Percentiles rank a stretch among this genome's conserved stretches.
Conservation (phyloP, 2,113 vertebrate genomes). For the Corydoras maculifer region DNA sequence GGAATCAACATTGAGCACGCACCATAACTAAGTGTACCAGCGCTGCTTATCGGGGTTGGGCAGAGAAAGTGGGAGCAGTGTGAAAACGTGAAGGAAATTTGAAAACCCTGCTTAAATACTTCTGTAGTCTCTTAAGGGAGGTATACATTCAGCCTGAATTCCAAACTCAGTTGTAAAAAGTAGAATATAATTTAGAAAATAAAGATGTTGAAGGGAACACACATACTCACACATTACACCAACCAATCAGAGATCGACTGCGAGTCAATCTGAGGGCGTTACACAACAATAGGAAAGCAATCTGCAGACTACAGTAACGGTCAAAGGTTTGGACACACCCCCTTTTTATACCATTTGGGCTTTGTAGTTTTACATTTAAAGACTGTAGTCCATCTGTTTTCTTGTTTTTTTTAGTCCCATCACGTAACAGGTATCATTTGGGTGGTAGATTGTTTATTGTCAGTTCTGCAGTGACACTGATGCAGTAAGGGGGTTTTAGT, state of each 20-base stretch:
- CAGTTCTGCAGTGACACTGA: no score
- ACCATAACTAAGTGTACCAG: conserved; percentile 13
- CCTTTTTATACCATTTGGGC: no score
- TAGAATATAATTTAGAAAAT: not conserved
- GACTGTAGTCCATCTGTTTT: no score
- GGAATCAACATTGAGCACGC: conserved; percentile 29
- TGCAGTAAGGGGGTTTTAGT: no score
- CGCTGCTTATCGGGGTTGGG: not conserved
- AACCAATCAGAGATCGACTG: not conserved
- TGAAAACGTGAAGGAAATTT: not conserved
- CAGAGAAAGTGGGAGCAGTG: not conserved
- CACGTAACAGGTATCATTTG: no score
- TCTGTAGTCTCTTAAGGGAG: not conserved
- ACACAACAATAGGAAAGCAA: not conserved
- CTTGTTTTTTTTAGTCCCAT: no score
- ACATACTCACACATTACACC: not conserved
- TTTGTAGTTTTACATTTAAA: no score
- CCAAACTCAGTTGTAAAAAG: not conserved
- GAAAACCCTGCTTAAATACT: not conserved
- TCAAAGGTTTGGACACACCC: no score
- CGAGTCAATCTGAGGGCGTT: not conserved
- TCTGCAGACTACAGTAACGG: no score
- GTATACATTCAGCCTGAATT: not conserved
- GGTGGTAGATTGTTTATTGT: no score
- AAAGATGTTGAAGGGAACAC: not conserved